Conservation (phyloP, 2,888 invertebrate species). For the Entomobrya proxima region DNA sequence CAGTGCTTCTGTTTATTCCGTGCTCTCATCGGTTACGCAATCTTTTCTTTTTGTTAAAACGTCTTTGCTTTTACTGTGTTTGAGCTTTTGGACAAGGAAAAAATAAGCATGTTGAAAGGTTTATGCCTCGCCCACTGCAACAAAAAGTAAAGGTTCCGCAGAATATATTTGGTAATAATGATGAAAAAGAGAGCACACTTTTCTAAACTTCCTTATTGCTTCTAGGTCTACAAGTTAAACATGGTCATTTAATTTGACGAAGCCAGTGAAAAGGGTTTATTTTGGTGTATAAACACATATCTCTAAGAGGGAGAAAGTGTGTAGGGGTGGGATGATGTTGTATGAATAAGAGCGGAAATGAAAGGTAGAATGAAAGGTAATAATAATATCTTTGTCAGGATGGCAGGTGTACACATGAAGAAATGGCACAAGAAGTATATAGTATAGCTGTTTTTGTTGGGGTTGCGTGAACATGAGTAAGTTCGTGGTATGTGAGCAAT, state of each 20-base stretch:
- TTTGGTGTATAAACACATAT: too few species aligned
- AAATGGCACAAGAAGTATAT: too few species aligned
- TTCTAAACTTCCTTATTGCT: slow-evolving; percentile 6
- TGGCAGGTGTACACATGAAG: too few species aligned
- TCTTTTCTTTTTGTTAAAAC: neutral
- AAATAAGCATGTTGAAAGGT: slow-evolving; percentile 22
- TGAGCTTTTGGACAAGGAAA: neutral
- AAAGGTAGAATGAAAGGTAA: too few species aligned
- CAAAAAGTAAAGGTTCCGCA: neutral
- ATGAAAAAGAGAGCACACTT: neutral
- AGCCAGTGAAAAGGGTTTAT: too few species aligned
- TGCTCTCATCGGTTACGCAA: neutral
- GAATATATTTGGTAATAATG: neutral
- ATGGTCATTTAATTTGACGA: slow-evolving; percentile 2
- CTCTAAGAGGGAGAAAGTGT: too few species aligned
- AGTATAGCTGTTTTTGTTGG: too few species aligned
- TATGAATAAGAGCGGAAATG: too few species aligned
- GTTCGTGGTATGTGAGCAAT: too few species aligned
- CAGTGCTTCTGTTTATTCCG: neutral
- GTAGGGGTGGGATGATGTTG: too few species aligned
- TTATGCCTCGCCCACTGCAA: slow-evolving; percentile 13
- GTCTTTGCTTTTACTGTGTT: neutral
- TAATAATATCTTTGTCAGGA: too few species aligned
- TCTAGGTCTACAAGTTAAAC: neutral
- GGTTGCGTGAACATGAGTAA: too few species aligned